Percentiles rank a stretch among this genome's conserved stretches.
phyloP scores from a whole-genome alignment of 2,797 vertebrate genomes.

The Rhynchotus rufescens region DNA sequence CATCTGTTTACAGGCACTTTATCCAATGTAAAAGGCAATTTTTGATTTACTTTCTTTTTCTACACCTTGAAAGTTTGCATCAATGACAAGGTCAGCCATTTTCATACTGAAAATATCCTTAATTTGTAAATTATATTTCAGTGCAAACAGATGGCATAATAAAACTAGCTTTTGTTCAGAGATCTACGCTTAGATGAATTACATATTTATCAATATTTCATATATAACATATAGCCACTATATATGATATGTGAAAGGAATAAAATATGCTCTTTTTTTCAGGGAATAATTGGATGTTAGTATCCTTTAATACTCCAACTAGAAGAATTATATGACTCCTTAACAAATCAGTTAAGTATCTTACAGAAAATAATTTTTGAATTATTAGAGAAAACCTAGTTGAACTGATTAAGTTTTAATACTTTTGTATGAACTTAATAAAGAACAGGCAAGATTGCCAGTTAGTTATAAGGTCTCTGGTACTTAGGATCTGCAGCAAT shows the following conservation, averaged over 20 bases:
- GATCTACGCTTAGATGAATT: neutral
- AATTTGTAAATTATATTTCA: neutral
- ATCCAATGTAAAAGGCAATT: conserved; percentile 35
- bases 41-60: neutral
- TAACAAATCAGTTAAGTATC: neutral
- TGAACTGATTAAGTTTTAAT: neutral
- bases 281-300: neutral
- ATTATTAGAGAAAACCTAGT: neutral
- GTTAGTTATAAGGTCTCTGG: neutral
- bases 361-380: neutral
- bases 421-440: neutral
- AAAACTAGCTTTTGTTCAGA: neutral
- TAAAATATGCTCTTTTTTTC: neutral
- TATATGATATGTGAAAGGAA: neutral
- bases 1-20: conserved; percentile 50
- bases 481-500: neutral
- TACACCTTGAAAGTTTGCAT: conserved; percentile 30
- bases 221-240: neutral
- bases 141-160: neutral
- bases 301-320: neutral
- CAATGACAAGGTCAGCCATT: conserved; percentile 12
- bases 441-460: neutral
- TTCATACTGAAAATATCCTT: conserved; percentile 18
- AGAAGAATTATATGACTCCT: neutral
- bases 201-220: neutral